Conservation (phyloP, 2,888 invertebrate species). For the Silvanus unidentatus region DNA sequence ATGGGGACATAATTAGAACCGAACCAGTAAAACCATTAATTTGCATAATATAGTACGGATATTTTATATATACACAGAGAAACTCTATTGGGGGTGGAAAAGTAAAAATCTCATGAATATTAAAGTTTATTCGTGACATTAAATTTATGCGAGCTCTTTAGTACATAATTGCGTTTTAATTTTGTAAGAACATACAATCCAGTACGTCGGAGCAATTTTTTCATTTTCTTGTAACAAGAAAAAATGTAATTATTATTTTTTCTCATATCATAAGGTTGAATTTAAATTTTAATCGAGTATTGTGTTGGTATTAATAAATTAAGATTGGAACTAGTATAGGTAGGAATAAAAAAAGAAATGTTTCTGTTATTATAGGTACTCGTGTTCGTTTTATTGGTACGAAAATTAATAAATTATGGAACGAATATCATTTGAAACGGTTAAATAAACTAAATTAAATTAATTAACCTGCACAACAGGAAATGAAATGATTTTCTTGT, state of each 20-base stretch:
- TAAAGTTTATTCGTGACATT: conserved; percentile 27
- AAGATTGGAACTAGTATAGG: too few species aligned
- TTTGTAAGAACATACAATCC: conserved; percentile 11
- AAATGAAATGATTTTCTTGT: too few species aligned
- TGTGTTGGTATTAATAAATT: too few species aligned
- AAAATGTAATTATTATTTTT: conserved; percentile 5
- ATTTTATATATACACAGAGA: conserved; percentile 19
- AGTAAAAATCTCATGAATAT: conserved; percentile 25
- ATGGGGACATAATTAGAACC: conserved; percentile 21
- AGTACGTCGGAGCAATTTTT: background rate
- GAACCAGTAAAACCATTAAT: conserved; percentile 23
- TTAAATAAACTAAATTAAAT: too few species aligned
- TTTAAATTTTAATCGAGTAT: background rate
- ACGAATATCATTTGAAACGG: conserved; percentile 8
- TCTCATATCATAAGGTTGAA: background rate
- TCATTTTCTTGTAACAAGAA: background rate
- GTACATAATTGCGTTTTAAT: conserved; percentile 16
- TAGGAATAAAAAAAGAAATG: too few species aligned
- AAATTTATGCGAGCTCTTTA: conserved; percentile 25
- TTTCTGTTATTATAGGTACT: too few species aligned
- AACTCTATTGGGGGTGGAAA: conserved; percentile 17
- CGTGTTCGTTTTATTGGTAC: too few species aligned
- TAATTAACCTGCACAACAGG: too few species aligned
- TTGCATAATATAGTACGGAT: conserved; percentile 24
- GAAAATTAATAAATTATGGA: conserved; percentile 4